A percentile compares a stretch with the other conserved stretches of the same genome.
Evolutionary conservation across 2,797 vertebrate genomes (phyloP).

Genomic region (Tiaroga cobitis): DNA sequence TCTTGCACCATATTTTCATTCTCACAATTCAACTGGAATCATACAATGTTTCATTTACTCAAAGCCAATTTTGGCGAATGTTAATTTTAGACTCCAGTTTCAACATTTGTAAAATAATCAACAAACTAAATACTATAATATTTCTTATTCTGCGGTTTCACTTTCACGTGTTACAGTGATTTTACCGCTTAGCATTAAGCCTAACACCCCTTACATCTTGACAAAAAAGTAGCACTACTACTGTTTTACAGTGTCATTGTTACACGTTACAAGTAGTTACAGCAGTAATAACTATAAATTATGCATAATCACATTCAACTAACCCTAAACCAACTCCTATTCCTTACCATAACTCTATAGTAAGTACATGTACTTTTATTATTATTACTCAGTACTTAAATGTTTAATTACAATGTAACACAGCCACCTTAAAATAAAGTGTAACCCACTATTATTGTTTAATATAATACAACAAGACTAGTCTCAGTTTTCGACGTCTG

Average conservation of each 20-base stretch:
- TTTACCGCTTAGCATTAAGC: background rate
- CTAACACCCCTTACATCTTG: background rate
- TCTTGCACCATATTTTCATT: background rate
- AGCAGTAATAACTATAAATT: too few species aligned
- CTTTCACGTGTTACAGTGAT: background rate
- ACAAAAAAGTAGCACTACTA: background rate
- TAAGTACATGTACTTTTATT: too few species aligned
- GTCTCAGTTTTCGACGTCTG: background rate
- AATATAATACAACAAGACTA: background rate
- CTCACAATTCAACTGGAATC: background rate
- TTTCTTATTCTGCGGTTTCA: background rate
- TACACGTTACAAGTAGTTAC: too few species aligned
- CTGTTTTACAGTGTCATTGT: too few species aligned
- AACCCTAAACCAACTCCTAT: too few species aligned
- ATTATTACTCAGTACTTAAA: too few species aligned
- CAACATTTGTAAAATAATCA: background rate
- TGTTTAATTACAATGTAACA: too few species aligned
- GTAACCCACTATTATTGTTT: background rate
- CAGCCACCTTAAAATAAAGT: too few species aligned
- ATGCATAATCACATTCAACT: too few species aligned
- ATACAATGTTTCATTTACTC: background rate
- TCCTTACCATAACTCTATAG: too few species aligned
- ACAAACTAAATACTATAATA: background rate
- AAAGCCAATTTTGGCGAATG: background rate
- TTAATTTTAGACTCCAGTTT: background rate